Evolutionary conservation across 2,888 invertebrate species (phyloP), one percentile per base, ranked within the genome.

Genomic region (Alloscopus bannaensis): DNA sequence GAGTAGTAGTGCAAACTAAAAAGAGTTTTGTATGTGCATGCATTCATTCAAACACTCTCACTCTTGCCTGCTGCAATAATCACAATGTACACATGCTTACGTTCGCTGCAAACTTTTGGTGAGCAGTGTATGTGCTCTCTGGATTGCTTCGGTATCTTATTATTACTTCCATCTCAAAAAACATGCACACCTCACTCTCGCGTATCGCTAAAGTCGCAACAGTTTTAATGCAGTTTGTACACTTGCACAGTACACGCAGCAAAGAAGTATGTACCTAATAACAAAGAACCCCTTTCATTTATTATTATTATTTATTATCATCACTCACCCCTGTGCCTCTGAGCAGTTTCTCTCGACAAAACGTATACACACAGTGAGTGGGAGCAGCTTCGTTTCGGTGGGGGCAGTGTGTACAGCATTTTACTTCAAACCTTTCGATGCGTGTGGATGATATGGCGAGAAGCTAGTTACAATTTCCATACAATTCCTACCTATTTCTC

Each of bases 21-120:
- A 31, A 16, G 31, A n/a, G 59, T 29, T 28, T 13, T 36, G n/a
- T 42, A 29, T 64, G 55, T 70, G 65, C 70, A 77, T 69, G 69
- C 77, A 77, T 69, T 77, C 77, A 77, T 70, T 70, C 77, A 77
- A 77, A 77, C 77, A 77, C 77, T 77, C 77, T 77, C 77, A 77
- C 77, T 77, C 77, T 77, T 77, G 65, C 70, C 64, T 64, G 55
- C 62, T 62, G 65, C 64, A 64, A 57, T 72, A 72, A 72, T 72
- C 62, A 42, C 40, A 40, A 42, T 62, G 62, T 62, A 42, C 13
- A 42, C 24, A 28, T 8, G 22, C n/a, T n/a, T n/a, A n/a, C n/a
- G n/a, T n/a, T n/a, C n/a, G n/a, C n/a, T n/a, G n/a, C n/a, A n/a
- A n/a, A n/a, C n/a, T n/a, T n/a, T n/a, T n/a, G n/a, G n/a, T n/a